Evolutionary conservation across 2,113 vertebrate species (phyloP), one percentile per base, ranked within the genome.

Genomic region (Lota lota): DNA sequence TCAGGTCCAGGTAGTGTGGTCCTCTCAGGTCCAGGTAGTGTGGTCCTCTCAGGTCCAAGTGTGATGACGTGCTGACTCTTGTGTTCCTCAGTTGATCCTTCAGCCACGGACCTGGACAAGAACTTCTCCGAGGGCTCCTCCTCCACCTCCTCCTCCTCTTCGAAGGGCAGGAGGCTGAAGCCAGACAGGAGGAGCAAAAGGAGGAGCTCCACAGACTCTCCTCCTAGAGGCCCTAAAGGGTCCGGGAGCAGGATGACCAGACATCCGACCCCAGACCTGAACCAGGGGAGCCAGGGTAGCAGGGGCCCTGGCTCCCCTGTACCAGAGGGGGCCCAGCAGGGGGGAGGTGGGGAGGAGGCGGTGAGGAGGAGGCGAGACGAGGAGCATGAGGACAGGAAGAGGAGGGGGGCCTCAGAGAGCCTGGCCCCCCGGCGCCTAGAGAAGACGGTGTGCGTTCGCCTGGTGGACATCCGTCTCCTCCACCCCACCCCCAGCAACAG

Each of bases 31-130:
- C 75, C 5, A 61, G 60, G 59, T 72, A 7, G 80, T 88, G 88
- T 81, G 0, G 61, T 84, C 0, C 72, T 85, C 0, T 85, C 87
- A 0, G 59, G 22, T 64, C 0, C 66, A 72, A 69, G 94, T 77
- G 93, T 93, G 72, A 92, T 92, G 28, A 33, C 33, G 81, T 54
- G 91, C 91, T n/a, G 90, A 91, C 77, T 88, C 93, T 2, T 88
- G 92, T 83, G 91, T 93, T 83, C 90, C 93, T 66, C 68, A 93
- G 62, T 93, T 88, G 74, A 92, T 17, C 53, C 53, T 17, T 17
- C 53, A 2, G 17, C 53, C 16, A 17, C 10, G 53, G 14, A 14
- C 53, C 53, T 7, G 53, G 51, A 53, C 51, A 5, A 53, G 51
- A 17, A 14, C 51, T 10, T 17, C 51, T 14, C 51, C 7, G 51